Conservation (phyloP, 1,140 invertebrate genomes). For the Eulimnadia texana region DNA sequence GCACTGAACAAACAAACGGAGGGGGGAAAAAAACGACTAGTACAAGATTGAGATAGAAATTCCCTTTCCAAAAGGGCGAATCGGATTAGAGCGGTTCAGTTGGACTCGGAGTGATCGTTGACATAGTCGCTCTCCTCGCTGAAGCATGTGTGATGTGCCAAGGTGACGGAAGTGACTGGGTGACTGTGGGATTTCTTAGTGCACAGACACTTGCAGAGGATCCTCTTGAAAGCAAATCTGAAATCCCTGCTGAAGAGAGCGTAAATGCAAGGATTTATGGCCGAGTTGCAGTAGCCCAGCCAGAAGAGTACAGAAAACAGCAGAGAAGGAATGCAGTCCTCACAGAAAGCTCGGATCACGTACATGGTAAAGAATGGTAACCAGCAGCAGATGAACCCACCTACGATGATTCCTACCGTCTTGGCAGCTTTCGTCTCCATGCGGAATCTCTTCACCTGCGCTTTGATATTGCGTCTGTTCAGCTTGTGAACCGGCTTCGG, state of each 20-base stretch:
- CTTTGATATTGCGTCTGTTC: constrained; percentile 72
- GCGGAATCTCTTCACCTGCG: constrained; percentile 63
- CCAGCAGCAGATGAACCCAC: constrained; percentile 86
- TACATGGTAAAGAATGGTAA: constrained; percentile 91
- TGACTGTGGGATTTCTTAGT: constrained; percentile 22
- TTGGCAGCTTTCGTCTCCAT: constrained; percentile 91
- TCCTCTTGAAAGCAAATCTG: constrained; percentile 76
- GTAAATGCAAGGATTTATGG: constrained; percentile 84
- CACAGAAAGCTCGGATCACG: constrained; percentile 65
- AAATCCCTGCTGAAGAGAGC: constrained; percentile 86
- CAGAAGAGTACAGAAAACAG: constrained; percentile 87
- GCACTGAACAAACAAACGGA: too few relatives aligned
- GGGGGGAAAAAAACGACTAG: too few relatives aligned
- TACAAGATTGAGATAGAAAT: too few relatives aligned
- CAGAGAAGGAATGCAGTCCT: constrained; percentile 57
- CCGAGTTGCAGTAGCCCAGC: constrained; percentile 93
- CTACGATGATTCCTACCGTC: constrained; percentile 76
- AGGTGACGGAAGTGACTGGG: constrained; percentile 18
- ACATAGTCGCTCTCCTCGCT: constrained; percentile 25
- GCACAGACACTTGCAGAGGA: constrained; percentile 71
- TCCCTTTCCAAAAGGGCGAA: too few relatives aligned
- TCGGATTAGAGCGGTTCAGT: too few relatives aligned
- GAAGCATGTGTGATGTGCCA: constrained; percentile 25
- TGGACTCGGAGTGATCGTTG: constrained; percentile 14
- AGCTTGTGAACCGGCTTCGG: constrained; percentile 52